These are phyloP conservation scores for Channallabes apus DNA, from an alignment of 2,797 vertebrate genomes.

Conservation along the genomic window DNA sequence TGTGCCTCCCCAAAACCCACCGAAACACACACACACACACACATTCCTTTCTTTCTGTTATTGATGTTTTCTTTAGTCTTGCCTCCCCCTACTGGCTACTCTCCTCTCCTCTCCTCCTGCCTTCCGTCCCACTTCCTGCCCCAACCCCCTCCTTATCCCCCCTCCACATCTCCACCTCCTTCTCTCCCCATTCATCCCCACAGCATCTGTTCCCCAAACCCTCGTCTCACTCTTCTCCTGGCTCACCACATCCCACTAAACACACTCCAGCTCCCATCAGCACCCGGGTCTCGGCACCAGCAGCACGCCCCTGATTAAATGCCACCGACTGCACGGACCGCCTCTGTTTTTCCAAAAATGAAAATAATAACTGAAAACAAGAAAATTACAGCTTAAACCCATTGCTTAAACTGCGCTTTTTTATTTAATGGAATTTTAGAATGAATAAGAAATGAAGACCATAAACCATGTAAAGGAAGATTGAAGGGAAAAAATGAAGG, in stretches of 20 bases:
- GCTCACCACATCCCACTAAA: constrained; percentile 12
- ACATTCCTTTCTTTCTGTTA: constrained; percentile 34
- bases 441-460: neutral
- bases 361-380: neutral
- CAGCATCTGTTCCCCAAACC: constrained; percentile 24
- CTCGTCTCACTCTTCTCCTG: neutral
- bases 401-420: neutral
- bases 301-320: neutral
- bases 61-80: constrained; percentile 74
- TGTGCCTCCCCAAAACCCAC: neutral
- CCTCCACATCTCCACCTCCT: neutral
- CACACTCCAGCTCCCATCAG: constrained; percentile 31
- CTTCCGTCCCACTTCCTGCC: constrained; percentile 38
- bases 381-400: neutral
- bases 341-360: neutral
- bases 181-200: constrained; percentile 1
- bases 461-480: neutral
- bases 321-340: neutral
- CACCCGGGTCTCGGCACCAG: constrained; percentile 1
- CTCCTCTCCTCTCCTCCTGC: constrained; percentile 54
- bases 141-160: constrained; percentile 47
- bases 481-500: neutral
- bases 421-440: neutral
- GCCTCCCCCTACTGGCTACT: constrained; percentile 79
- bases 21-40: constrained; percentile 28